Conservation (phyloP, 1,140 invertebrate species). For the Heliconius hewitsoni region DNA sequence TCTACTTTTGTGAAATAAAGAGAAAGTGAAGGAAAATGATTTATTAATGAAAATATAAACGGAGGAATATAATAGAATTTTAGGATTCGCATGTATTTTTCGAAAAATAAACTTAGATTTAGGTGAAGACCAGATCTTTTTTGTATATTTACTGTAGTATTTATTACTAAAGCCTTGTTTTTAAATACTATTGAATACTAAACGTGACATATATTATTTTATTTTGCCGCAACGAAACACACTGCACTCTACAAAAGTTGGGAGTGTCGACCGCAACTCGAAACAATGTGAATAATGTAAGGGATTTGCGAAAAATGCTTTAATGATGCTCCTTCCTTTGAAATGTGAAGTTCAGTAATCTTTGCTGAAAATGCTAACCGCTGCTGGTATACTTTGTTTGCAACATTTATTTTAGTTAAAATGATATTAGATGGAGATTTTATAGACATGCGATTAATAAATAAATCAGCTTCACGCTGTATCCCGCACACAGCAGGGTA, state of each 20-base stretch:
- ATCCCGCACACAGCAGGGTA: no score
- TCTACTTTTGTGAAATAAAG: neutral
- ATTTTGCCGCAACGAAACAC: conserved; percentile 21
- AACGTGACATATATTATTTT: conserved; percentile 5
- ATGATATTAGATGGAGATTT: neutral
- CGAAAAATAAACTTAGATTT: neutral
- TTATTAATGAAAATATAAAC: no score
- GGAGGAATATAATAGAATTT: no score
- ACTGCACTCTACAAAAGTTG: conserved; percentile 19
- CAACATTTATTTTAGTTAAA: neutral
- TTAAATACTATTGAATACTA: neutral
- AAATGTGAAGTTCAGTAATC: conserved; percentile 16
- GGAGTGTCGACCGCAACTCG: conserved; percentile 22
- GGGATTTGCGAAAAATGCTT: conserved; percentile 28
- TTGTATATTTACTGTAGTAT: neutral
- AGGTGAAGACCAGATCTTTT: neutral
- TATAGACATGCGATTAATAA: neutral
- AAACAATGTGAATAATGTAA: conserved; percentile 37
- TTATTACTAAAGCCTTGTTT: neutral
- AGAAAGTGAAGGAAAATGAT: neutral
- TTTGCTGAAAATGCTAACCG: conserved; percentile 2
- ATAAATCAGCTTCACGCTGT: no score
- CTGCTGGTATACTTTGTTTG: neutral
- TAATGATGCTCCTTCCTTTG: conserved; percentile 27
- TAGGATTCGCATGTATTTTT: neutral